Base-by-base conservation (phyloP, 2,888 invertebrate genomes). In the Euproctis similis region DNA sequence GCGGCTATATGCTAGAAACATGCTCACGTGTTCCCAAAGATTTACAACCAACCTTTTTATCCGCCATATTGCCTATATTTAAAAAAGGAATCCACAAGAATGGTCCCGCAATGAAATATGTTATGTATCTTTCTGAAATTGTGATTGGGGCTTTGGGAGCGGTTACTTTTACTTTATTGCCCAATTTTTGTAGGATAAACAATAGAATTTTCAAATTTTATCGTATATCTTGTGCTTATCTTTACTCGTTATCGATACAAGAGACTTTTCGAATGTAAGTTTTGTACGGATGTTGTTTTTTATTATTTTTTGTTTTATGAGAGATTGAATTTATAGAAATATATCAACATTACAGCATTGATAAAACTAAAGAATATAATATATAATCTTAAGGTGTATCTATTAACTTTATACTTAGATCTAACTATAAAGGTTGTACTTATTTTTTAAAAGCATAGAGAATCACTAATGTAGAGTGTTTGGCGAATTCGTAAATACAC, bases 141-240 rank as follows among this genome's bases (percentile, higher is more conserved):
- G 69, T 76, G 80, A 78, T 78, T 77, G 70, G 76, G 71, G 73
- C 59, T 70, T 59, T 59, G 77, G 75, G 78, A 71, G 56, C 72
- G 53, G 76, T 80, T 76, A 77, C 73, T 68, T 65, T 58, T 62
- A 52, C 58, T 76, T 80, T 78, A 80, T 70, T 68, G 64, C 62
- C 73, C 72, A 75, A 76, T 80, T 78, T 76, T 76, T 73, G 61
- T 60, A 51, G 62, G 62, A 71, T 72, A 77, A 76, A 78, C 75
- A 76, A 72, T 63, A 61, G 62, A 68, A 73, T 75, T 76, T 21
- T 72, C 60, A 63, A 75, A 73, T 73, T 71, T 67, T 66, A 71
- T 70, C n/a, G n/a, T n/a, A n/a, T n/a, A n/a, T n/a, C n/a, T n/a
- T 61, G 63, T 48, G 39, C 50, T 51, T 46, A 35, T 31, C 31